A percentile compares a stretch with the other conserved stretches of the same genome.
Conservation (phyloP, 2,797 vertebrate species). For the Leptatherina wallacei region DNA sequence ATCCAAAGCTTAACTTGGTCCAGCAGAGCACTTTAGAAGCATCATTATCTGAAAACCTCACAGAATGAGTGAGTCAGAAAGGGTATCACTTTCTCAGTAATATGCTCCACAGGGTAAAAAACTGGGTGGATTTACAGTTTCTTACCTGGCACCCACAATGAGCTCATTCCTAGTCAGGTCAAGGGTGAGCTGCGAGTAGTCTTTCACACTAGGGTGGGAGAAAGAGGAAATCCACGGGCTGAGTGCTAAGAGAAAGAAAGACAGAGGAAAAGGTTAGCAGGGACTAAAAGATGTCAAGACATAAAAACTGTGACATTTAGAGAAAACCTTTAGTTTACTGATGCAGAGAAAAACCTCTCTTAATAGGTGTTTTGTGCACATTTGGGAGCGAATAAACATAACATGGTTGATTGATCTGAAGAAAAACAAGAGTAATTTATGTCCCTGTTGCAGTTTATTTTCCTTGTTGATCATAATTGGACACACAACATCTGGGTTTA, state of each 20-base stretch:
- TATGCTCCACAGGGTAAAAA: conserved; percentile 42
- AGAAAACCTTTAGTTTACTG: neutral
- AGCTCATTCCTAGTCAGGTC: conserved; percentile 97
- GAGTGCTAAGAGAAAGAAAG: conserved; percentile 84
- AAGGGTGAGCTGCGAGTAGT: conserved; percentile 96
- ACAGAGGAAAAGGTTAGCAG: conserved; percentile 11
- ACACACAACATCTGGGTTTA: neutral
- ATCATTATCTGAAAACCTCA: conserved; percentile 53
- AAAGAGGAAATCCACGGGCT: conserved; percentile 94
- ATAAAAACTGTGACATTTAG: conserved; percentile 39
- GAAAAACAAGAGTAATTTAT: conserved; percentile 2
- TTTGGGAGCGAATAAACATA: neutral
- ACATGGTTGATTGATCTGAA: neutral
- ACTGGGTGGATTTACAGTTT: conserved; percentile 57
- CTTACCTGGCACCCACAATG: conserved; percentile 97
- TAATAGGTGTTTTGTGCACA: neutral
- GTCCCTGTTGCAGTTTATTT: neutral
- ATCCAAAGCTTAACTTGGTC: conserved; percentile 48
- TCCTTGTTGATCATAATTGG: neutral
- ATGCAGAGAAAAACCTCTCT: neutral
- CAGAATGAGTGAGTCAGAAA: conserved; percentile 49
- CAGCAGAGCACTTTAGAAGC: conserved; percentile 57
- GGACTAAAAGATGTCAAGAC: conserved; percentile 1
- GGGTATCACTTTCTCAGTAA: conserved; percentile 54
- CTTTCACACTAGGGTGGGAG: conserved; percentile 88